A percentile compares a stretch with the other conserved stretches of the same genome.
phyloP scores from a whole-genome alignment of 2,797 vertebrate genomes.

The Pteronotus mesoamericanus region DNA sequence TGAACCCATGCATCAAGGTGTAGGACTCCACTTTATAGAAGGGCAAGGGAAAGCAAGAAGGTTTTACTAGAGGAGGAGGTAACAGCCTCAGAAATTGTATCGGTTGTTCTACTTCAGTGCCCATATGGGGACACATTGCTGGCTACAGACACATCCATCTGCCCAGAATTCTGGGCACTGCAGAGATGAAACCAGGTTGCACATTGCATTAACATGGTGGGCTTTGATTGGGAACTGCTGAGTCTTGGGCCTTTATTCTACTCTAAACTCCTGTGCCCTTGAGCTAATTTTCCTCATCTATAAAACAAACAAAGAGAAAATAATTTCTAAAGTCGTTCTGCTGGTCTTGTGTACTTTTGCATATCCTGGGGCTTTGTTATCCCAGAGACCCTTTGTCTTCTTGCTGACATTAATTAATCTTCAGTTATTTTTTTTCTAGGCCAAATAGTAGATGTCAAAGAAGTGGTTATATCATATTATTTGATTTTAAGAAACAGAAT shows the following conservation, averaged over 20 bases:
- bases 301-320: not conserved
- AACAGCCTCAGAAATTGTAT: not conserved
- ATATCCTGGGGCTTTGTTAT: not conserved
- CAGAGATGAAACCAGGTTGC: not conserved
- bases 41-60: not conserved
- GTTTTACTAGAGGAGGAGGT: not conserved
- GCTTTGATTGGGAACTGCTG: not conserved
- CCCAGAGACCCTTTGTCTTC: not conserved
- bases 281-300: not conserved
- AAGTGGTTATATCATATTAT: not conserved
- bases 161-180: not conserved
- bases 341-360: not conserved
- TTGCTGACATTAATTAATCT: not conserved
- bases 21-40: not conserved
- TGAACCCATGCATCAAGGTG: not conserved
- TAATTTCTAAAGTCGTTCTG: not conserved
- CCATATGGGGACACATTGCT: not conserved
- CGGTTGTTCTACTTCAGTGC: not conserved
- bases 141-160: not conserved
- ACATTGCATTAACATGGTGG: fast-evolving
- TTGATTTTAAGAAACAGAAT: slow-evolving; percentile 1
- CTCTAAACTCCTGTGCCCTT: not conserved
- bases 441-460: not conserved
- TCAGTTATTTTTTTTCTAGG: not conserved
- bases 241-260: not conserved